phyloP scores from a whole-genome alignment of 2,113 vertebrate genomes.

The Podocnemis expansa region DNA sequence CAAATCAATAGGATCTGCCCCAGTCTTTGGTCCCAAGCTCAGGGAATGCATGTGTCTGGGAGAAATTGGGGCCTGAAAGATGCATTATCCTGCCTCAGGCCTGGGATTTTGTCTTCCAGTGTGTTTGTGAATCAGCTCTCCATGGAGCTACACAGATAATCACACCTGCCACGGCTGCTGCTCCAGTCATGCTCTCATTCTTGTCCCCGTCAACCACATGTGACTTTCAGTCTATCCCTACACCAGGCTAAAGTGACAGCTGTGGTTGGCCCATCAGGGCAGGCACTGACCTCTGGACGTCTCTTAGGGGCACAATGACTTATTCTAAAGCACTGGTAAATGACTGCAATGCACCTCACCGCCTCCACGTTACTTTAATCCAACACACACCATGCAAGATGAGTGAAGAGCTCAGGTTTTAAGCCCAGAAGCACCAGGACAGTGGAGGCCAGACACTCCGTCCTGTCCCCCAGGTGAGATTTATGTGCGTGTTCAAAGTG shows the following conservation, averaged over 20 bases:
- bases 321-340: neutral
- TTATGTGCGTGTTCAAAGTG: neutral
- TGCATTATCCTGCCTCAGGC: no score
- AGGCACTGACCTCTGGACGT: neutral
- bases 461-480: neutral
- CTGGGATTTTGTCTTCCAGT: neutral
- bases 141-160: no score
- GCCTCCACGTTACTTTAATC: neutral
- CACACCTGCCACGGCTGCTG: no score
- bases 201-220: rapidly evolving
- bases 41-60: neutral
- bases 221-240: rapidly evolving
- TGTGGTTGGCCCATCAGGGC: neutral
- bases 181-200: neutral
- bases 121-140: neutral
- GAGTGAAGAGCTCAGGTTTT: neutral
- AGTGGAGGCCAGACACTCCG: neutral
- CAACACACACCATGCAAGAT: neutral
- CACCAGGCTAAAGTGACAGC: neutral
- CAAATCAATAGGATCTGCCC: neutral
- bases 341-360: neutral
- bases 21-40: no score
- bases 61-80: no score
- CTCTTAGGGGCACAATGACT: neutral
- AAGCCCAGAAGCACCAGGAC: neutral